Conservation (phyloP, 2,888 invertebrate species). For the Allacma fusca region DNA sequence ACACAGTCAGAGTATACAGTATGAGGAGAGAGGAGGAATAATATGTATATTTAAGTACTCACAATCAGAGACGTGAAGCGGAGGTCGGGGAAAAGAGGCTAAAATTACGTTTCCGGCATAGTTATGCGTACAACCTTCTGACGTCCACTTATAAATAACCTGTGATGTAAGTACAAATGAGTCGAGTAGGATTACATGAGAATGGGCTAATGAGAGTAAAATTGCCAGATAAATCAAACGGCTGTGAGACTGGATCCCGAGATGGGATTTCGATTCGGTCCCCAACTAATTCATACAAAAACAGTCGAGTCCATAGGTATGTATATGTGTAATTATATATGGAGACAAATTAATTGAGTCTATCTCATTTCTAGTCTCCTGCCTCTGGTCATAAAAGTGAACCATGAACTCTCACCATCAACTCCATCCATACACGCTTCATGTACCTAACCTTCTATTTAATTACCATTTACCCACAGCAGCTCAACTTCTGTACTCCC, state of each 20-base stretch:
- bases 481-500: neutral
- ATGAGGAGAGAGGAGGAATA: too few species aligned
- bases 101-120: too few species aligned
- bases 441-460: neutral
- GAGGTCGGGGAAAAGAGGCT: too few species aligned
- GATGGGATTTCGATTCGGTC: constrained; percentile 32
- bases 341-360: constrained; percentile 29
- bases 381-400: constrained; percentile 33
- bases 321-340: neutral
- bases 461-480: neutral
- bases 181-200: constrained; percentile 8
- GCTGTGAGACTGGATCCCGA: neutral
- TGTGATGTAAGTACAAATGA: constrained; percentile 5
- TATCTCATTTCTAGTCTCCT: neutral
- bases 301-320: neutral
- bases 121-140: too few species aligned
- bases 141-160: too few species aligned
- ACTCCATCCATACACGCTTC: neutral
- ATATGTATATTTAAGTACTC: too few species aligned
- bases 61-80: too few species aligned
- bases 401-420: constrained; percentile 24
- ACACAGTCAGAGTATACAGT: too few species aligned
- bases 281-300: constrained; percentile 27
- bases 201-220: constrained; percentile 34
- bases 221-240: constrained; percentile 36